phyloP scores from a whole-genome alignment of 2,888 invertebrate species.

The Ptycholaimellus sp. region DNA sequence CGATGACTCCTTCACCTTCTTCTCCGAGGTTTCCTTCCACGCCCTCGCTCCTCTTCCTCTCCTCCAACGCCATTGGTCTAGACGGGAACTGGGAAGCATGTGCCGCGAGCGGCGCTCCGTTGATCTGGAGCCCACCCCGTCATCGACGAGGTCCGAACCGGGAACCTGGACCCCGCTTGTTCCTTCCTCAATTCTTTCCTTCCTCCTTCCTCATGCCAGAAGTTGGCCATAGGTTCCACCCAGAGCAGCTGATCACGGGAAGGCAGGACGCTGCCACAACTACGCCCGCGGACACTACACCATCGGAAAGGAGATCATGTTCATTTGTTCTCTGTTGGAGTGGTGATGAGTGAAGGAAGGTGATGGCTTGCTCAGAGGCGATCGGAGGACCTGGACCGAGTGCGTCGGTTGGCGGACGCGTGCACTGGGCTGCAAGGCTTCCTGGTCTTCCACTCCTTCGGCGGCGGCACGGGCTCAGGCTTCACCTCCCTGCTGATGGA shows the following conservation, averaged over 20 bases:
- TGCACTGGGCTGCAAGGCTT: slow-evolving; percentile 42
- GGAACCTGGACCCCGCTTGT: slow-evolving; percentile 53
- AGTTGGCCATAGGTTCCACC: no score
- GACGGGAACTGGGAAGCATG: slow-evolving; percentile 78
- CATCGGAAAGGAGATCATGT: slow-evolving; percentile 49
- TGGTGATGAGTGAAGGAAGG: slow-evolving; percentile 56
- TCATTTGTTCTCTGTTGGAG: slow-evolving; percentile 51
- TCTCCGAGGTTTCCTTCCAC: no score
- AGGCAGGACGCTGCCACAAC: slow-evolving; percentile 27
- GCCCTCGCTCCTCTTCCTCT: no score
- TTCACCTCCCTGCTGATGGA: slow-evolving; percentile 68
- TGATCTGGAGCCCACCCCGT: slow-evolving; percentile 83
- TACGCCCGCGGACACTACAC: slow-evolving; percentile 40
- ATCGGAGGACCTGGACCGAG: no score
- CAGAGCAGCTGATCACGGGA: slow-evolving; percentile 26
- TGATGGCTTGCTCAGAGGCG: slow-evolving; percentile 52
- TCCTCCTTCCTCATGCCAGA: no score
- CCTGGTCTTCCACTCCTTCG: slow-evolving; percentile 62
- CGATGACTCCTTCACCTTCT: slow-evolving; percentile 54
- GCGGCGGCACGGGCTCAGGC: slow-evolving; percentile 67
- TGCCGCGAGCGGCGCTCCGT: slow-evolving; percentile 78
- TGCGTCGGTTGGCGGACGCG: no score
- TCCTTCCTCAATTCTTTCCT: no score
- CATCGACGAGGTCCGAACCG: slow-evolving; percentile 37
- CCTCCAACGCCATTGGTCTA: no score